Conservation (phyloP, 2,888 invertebrate genomes). For the Subacronicta megacephala region DNA sequence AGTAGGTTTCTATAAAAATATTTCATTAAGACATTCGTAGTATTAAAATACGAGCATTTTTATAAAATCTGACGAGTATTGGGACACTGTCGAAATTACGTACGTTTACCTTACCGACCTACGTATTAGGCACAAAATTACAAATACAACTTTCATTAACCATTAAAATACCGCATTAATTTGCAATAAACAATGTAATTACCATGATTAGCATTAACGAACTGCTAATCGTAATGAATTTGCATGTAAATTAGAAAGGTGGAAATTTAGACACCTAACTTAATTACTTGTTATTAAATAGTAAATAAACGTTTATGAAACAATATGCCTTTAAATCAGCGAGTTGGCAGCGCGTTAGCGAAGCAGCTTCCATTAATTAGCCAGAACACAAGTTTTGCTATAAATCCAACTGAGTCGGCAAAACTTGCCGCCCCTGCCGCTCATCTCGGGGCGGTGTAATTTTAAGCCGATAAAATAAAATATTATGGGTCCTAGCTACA, state of each 20-base stretch:
- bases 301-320: conserved; percentile 71
- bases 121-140: conserved; percentile 58
- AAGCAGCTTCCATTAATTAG: conserved; percentile 87
- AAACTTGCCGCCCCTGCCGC: conserved; percentile 82
- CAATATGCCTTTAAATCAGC: conserved; percentile 80
- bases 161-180: conserved; percentile 18
- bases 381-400: conserved; percentile 86
- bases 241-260: conserved; percentile 28
- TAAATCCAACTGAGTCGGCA: conserved; percentile 82
- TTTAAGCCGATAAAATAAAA: conserved; percentile 88
- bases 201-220: conserved; percentile 31
- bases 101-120: no score
- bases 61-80: no score
- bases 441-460: conserved; percentile 81
- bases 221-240: no score
- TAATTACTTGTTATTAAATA: conserved; percentile 47
- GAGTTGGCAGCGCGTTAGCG: conserved; percentile 75
- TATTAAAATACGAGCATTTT: no score
- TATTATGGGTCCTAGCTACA: conserved; percentile 77
- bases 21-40: no score
- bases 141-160: conserved; percentile 68
- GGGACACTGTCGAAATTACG: no score
- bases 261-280: conserved; percentile 23
- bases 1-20: no score
- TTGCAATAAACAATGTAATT: conserved; percentile 27